Evolutionary conservation across 1,140 invertebrate species (phyloP).

Genomic region (Arctopsyche grandis): DNA sequence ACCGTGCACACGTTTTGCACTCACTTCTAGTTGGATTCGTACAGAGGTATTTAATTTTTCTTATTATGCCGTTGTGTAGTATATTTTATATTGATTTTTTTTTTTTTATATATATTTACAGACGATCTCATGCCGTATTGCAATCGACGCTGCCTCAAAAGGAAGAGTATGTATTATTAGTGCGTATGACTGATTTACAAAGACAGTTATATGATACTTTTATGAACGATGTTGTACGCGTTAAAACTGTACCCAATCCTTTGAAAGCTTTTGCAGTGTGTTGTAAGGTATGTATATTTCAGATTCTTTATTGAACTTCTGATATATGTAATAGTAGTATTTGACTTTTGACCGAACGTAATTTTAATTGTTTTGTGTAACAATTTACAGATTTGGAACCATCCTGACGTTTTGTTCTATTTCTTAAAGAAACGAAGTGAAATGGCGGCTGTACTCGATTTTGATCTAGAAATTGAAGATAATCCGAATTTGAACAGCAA

Average conservation of each 20-base stretch:
- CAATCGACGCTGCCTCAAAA: slow-evolving; percentile 88
- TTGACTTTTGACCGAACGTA: no score
- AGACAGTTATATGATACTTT: slow-evolving; percentile 88
- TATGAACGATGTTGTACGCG: slow-evolving; percentile 90
- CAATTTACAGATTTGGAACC: slow-evolving; percentile 91
- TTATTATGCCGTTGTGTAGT: not conserved
- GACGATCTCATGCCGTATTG: slow-evolving; percentile 88
- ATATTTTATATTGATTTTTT: not conserved
- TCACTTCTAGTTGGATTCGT: slow-evolving; percentile 92
- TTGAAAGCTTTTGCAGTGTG: slow-evolving; percentile 98
- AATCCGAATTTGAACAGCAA: slow-evolving; percentile 63
- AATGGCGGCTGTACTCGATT: slow-evolving; percentile 83
- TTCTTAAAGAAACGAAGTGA: slow-evolving; percentile 85
- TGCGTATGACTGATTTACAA: slow-evolving; percentile 89
- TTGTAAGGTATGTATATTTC: slow-evolving; percentile 78
- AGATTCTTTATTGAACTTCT: not conserved
- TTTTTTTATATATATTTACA: no score
- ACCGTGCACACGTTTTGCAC: slow-evolving; percentile 89
- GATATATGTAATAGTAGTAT: not conserved
- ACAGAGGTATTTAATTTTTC: slow-evolving; percentile 69
- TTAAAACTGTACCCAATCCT: slow-evolving; percentile 91
- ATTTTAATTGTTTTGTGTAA: not conserved
- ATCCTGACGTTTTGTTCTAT: slow-evolving; percentile 96
- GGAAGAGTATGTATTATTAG: slow-evolving; percentile 90
- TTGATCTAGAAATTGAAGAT: slow-evolving; percentile 87